Evolutionary conservation across 2,797 vertebrate genomes (phyloP).

Genomic region (Antrozous pallidus): DNA sequence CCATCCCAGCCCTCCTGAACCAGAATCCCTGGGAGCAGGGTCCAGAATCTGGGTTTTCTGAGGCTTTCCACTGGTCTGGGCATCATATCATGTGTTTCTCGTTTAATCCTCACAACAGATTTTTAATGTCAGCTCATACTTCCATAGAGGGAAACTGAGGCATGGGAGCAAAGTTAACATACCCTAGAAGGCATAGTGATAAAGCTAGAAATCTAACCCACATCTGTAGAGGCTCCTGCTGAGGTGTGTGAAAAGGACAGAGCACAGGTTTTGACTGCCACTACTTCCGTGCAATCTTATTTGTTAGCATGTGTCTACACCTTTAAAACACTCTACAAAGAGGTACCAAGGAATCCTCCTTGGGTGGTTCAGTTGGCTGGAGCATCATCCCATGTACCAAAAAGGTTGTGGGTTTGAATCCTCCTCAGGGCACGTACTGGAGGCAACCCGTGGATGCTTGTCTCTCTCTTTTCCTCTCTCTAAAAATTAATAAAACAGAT

Average conservation of each 20-base stretch:
- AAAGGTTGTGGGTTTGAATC: neutral
- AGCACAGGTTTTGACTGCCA: neutral
- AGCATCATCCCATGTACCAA: neutral
- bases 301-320: neutral
- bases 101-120: neutral
- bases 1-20: neutral
- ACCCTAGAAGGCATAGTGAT: neutral
- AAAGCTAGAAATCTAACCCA: neutral
- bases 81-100: neutral
- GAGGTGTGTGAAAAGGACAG: neutral
- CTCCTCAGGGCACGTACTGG: fast-evolving
- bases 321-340: neutral
- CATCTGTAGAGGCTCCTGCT: neutral
- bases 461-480: neutral
- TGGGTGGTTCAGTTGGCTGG: neutral
- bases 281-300: neutral
- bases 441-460: neutral
- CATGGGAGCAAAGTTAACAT: neutral
- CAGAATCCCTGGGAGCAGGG: neutral
- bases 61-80: neutral
- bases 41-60: neutral
- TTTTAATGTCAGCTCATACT: neutral
- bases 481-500: neutral
- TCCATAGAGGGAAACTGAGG: neutral
- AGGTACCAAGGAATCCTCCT: neutral